Evolutionary conservation across 2,797 vertebrate genomes (phyloP), one percentile per base, ranked within the genome.

Genomic region (Orientallactaga sibirica): DNA sequence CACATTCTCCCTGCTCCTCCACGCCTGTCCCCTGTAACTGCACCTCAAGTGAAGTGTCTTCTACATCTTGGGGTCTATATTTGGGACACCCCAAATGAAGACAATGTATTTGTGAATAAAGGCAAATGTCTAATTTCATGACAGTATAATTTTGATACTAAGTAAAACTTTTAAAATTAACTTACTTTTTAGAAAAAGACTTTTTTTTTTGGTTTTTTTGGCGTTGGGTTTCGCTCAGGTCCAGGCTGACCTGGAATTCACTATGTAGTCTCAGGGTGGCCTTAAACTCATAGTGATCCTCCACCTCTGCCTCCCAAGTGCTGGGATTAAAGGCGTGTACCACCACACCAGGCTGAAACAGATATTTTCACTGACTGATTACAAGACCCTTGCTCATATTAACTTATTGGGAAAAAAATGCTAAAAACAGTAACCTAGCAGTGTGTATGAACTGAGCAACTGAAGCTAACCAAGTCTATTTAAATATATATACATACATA

Each of bases 121-220:
- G 70, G 8, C 11, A 78, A 86, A 7, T 74, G 8, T 41, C 4
- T 71, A 79, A 76, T 33, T 37, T 52, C 5, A 55, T 37, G n/a
- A 85, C 62, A 64, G 85, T 74, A 79, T 7, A 79, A 75, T 90
- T 85, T 96, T 81, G 74, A 85, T 76, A 83, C 37, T 91, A 74
- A 95, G 41, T 64, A 82, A 95, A 88, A 58, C 55, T 67, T 29
- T 37, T 68, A 87, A 92, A 86, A 71, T 48, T 41, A 67, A 88
- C 68, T 86, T 84, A 58, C 41, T 71, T 68, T 68, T 88, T 3
- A 43, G 33, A 33, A 86, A 48, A 5, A 48, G 48, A 10, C 10
- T 8, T 48, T 48, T 48, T 37, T 37, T 37, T 37, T 37, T 37
- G n/a, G n/a, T 37, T 37, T 37, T 37, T 37, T 37, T 37, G 33